These are phyloP conservation scores for Pecten maximus DNA, from an alignment of 2,888 invertebrate genomes.

Conservation along the genomic window DNA sequence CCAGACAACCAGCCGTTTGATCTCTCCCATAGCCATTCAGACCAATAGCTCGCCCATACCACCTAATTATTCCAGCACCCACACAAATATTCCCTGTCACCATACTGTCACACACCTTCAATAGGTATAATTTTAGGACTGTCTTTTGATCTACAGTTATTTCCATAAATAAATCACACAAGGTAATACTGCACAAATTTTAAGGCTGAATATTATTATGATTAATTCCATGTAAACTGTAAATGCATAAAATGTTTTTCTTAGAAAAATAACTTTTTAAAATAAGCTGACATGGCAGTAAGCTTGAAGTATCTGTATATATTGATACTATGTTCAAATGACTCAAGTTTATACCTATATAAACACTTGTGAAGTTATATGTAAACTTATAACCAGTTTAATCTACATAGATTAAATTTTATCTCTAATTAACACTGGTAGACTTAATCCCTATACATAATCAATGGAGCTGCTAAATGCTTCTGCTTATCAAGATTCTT, in stretches of 20 bases:
- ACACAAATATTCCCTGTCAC: background rate
- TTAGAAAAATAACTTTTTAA: background rate
- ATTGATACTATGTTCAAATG: background rate
- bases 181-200: too few relatives aligned
- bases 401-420: background rate
- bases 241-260: background rate
- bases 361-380: background rate
- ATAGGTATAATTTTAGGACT: too few relatives aligned
- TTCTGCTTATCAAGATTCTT: background rate
- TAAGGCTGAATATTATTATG: too few relatives aligned
- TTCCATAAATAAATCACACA: too few relatives aligned
- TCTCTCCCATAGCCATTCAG: background rate
- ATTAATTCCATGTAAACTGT: too few relatives aligned
- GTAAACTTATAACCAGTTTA: background rate
- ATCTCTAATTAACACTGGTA: background rate
- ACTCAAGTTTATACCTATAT: background rate
- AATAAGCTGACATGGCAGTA: background rate
- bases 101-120: background rate
- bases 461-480: background rate
- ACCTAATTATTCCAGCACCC: background rate
- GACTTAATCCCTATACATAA: background rate
- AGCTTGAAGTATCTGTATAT: background rate
- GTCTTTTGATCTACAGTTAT: too few relatives aligned
- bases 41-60: background rate
- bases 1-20: background rate